phyloP scores from a whole-genome alignment of 2,113 vertebrate genomes.

The Macquaria ambigua region DNA sequence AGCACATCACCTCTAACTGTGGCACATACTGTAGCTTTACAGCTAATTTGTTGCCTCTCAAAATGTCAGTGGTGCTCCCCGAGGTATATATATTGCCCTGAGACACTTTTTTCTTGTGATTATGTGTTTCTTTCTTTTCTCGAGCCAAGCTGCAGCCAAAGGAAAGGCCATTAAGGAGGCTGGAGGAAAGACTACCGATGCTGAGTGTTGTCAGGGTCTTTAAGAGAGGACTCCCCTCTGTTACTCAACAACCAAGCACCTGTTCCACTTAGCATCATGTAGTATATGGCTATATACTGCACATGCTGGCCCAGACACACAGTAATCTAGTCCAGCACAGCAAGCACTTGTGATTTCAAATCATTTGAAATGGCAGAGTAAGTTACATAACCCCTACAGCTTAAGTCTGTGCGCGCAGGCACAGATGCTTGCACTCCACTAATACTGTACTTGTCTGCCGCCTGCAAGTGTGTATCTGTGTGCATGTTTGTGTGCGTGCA shows the following conservation, averaged over 20 bases:
- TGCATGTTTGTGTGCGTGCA: slow-evolving; percentile 3
- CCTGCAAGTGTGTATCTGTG: slow-evolving; percentile 43
- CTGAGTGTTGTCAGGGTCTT: slow-evolving; percentile 34
- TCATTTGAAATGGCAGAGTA: slow-evolving; percentile 79
- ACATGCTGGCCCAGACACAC: slow-evolving; percentile 44
- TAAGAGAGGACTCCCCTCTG: slow-evolving; percentile 51
- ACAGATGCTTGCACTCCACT: slow-evolving; percentile 69
- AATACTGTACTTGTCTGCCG: slow-evolving; percentile 66
- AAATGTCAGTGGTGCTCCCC: slow-evolving; percentile 29
- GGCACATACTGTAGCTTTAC: slow-evolving; percentile 10
- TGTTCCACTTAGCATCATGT: slow-evolving; percentile 35
- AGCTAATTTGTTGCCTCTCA: slow-evolving; percentile 43
- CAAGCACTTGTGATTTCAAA: slow-evolving; percentile 69
- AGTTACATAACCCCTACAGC: slow-evolving; percentile 80
- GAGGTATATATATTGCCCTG: slow-evolving; percentile 11
- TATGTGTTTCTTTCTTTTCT: slow-evolving; percentile 14
- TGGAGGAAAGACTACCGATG: slow-evolving; percentile 15
- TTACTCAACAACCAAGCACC: slow-evolving; percentile 32
- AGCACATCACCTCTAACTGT: slow-evolving; percentile 22
- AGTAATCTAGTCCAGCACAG: slow-evolving; percentile 60
- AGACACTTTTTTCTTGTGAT: slow-evolving; percentile 11
- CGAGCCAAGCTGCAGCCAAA: slow-evolving; percentile 3
- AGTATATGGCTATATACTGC: slow-evolving; percentile 38
- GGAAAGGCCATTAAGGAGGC: slow-evolving; percentile 26
- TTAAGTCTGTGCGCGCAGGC: slow-evolving; percentile 69